Conservation (phyloP, 2,888 invertebrate genomes). For the Drosophila seclusa region DNA sequence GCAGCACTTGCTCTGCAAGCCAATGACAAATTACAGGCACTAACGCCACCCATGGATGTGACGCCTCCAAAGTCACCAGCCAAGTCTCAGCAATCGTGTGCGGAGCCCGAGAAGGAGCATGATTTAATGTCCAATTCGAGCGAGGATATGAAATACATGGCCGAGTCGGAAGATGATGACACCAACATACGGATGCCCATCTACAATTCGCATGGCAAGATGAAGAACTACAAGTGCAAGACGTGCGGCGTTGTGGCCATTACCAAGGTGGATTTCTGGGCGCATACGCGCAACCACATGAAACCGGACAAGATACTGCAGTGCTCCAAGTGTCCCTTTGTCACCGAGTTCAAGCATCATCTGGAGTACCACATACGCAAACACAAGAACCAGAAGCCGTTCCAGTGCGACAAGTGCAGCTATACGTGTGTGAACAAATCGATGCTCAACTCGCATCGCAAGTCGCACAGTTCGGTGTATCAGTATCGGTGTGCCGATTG, state of each 20-base stretch:
- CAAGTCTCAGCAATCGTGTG: constrained; percentile 62
- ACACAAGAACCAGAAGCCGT: constrained; percentile 97
- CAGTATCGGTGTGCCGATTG: constrained; percentile 97
- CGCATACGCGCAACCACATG: constrained; percentile 95
- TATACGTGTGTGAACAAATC: constrained; percentile 99
- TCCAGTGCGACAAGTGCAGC: constrained; percentile 94
- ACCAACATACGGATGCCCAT: constrained; percentile 86
- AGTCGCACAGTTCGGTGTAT: constrained; percentile 96
- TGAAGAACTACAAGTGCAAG: constrained; percentile 96
- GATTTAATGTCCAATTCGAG: constrained; percentile 84
- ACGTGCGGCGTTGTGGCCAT: constrained; percentile 94
- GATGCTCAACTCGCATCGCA: constrained; percentile 99
- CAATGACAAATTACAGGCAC: constrained; percentile 74
- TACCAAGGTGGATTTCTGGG: constrained; percentile 97
- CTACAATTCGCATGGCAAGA: constrained; percentile 88
- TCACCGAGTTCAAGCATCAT: constrained; percentile 99
- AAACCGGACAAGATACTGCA: constrained; percentile 95
- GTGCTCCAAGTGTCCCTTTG: constrained; percentile 97
- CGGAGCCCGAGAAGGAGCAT: constrained; percentile 78
- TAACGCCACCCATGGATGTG: constrained; percentile 85
- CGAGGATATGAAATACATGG: constrained; percentile 82
- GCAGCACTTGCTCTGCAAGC: constrained; percentile 21
- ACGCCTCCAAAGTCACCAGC: constrained; percentile 85
- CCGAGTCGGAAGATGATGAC: constrained; percentile 83
- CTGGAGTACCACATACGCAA: constrained; percentile 98